Conservation (phyloP, 2,888 invertebrate species). For the Junonia oenone region DNA sequence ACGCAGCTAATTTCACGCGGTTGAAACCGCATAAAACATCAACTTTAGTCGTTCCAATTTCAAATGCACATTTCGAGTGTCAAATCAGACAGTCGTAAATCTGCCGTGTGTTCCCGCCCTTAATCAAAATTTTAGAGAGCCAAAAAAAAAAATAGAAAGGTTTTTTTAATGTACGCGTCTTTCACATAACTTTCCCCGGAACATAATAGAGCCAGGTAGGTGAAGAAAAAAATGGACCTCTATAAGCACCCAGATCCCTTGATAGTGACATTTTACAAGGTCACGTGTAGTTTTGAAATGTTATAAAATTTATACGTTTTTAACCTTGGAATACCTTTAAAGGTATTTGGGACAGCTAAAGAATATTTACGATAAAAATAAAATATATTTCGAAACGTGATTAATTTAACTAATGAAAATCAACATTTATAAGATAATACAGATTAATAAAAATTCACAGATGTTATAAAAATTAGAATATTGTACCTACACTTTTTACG, state of each 20-base stretch:
- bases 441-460: no score
- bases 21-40: background rate
- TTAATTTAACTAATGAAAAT: background rate
- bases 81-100: background rate
- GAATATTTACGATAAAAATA: background rate
- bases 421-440: background rate
- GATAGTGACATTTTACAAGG: slow-evolving; percentile 66
- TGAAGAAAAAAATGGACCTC: slow-evolving; percentile 48
- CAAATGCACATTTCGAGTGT: background rate
- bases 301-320: slow-evolving; percentile 11
- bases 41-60: background rate
- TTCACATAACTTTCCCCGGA: slow-evolving; percentile 72
- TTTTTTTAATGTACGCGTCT: slow-evolving; percentile 55
- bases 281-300: slow-evolving; percentile 22
- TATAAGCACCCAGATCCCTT: slow-evolving; percentile 47
- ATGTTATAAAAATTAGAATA: no score
- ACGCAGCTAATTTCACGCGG: background rate
- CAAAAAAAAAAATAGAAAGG: slow-evolving; percentile 43
- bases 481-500: no score
- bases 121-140: slow-evolving; percentile 48
- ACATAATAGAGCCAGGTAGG: slow-evolving; percentile 67
- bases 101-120: background rate
- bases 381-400: background rate
- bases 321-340: slow-evolving; percentile 6
- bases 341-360: background rate